Base-by-base conservation (phyloP, 2,888 invertebrate genomes). In the Tenthredo amoena region DNA sequence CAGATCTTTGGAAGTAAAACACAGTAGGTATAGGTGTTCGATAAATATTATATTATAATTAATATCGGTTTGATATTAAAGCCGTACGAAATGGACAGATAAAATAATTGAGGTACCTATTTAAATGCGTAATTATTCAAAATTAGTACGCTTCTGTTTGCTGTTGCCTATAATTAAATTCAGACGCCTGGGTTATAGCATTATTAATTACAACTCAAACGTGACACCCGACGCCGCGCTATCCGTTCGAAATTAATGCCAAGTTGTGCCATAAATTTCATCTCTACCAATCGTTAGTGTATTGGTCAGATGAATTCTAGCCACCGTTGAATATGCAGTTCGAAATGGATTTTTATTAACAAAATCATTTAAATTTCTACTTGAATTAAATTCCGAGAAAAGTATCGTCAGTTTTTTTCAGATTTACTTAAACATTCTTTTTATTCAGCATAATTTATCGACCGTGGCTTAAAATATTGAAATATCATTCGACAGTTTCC, bases 201-300 rank as follows among this genome's bases (percentile, higher is more conserved):
- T 77, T 77, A 55, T 55, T 50, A 77, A 77, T 77, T 77, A 77
- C 77, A 21, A 31, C 50, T 77, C 50, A 34, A 77, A 77, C 50
- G 77, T 15, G 31, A 50, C 26, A n/a, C 50, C 12, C 18, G 26
- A n/a, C 50, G 50, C 7, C 50, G 10, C 77, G 31, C 50, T 55
- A 55, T 77, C 77, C 34, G 77, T 77, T 77, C 12, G 4, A 50
- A 77, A 77, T 77, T 77, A 77, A 18, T 55, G 6, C 50, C 50
- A 50, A 77, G 68, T 34, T 50, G 10, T 77, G 47, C 6, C 77
- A 77, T 55, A 26, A 77, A 77, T 76, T 76, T 47, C 47, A 47
- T 26, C 50, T 31, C 18, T n/a, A 34, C 31, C 55, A 55, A 77
- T 43, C 21, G 43, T 43, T 26, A n/a, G 43, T 74, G 10, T 37